These are phyloP conservation scores for Halichoerus grypus DNA, from an alignment of 2,113 vertebrate species.

Conservation along the genomic window DNA sequence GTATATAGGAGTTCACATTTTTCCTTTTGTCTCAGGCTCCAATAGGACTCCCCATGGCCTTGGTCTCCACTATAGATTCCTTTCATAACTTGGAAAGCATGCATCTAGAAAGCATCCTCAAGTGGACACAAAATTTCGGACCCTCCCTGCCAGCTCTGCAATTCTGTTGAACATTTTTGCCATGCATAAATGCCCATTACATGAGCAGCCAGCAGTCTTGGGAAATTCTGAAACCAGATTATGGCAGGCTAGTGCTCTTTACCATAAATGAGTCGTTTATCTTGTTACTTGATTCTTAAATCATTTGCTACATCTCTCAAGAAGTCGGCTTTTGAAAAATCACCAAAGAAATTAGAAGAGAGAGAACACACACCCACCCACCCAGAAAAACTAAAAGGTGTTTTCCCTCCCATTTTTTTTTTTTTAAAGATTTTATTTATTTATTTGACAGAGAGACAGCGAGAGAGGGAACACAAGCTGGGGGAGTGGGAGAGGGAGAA, in stretches of 20 bases:
- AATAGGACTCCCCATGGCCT: background rate
- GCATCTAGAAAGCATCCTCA: background rate
- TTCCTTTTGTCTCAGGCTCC: background rate
- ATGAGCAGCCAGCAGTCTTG: no score
- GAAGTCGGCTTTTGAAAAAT: background rate
- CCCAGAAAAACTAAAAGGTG: background rate
- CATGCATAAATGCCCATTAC: background rate
- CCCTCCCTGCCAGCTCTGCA: background rate
- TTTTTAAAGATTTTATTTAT: no score
- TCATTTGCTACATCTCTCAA: background rate
- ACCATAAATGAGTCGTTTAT: background rate
- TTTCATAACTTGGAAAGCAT: background rate
- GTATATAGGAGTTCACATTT: background rate
- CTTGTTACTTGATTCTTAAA: conserved; percentile 26
- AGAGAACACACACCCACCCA: background rate
- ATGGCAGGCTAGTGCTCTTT: background rate
- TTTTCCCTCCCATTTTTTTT: background rate
- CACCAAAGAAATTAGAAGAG: background rate
- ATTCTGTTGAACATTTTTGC: background rate
- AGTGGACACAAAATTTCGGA: background rate
- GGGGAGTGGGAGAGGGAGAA: no score
- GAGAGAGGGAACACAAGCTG: no score
- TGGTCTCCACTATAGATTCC: background rate
- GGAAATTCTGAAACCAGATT: background rate
- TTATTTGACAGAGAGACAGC: no score